phyloP scores from a whole-genome alignment of 2,797 vertebrate genomes.

The Gallinago solitaria region DNA sequence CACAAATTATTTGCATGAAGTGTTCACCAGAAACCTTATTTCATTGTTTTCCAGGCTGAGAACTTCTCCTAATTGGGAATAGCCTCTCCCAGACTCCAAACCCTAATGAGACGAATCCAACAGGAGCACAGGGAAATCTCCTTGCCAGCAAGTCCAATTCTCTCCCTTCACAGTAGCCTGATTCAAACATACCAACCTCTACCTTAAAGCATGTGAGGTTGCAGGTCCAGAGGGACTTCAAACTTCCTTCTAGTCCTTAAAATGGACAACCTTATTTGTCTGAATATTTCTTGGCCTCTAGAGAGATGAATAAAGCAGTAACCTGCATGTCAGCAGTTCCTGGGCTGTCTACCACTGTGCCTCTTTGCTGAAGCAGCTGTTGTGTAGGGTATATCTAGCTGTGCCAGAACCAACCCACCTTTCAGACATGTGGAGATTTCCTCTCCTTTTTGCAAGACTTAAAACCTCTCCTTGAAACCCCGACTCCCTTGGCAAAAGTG shows the following conservation, averaged over 20 bases:
- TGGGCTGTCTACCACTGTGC: not conserved
- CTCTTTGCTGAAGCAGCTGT: not conserved
- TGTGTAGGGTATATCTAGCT: not conserved
- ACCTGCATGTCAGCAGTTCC: not conserved
- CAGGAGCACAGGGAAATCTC: not conserved
- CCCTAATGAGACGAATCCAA: not conserved
- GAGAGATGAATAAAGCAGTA: not conserved
- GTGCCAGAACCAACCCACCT: not conserved
- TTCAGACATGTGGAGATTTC: not conserved
- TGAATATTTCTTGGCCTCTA: not conserved
- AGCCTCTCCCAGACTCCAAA: not conserved
- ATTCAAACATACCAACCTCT: not conserved
- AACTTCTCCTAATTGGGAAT: not conserved
- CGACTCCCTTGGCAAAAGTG: not conserved
- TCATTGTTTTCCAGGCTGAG: not conserved
- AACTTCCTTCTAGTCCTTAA: not conserved
- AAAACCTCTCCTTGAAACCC: not conserved
- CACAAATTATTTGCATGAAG: not conserved
- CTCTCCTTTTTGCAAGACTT: not conserved
- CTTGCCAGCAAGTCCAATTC: not conserved
- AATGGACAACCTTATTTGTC: not conserved
- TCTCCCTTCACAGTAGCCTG: not conserved
- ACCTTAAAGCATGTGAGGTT: not conserved
- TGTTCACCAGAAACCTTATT: not conserved
- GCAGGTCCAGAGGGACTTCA: not conserved